phyloP scores from a whole-genome alignment of 2,888 invertebrate genomes.

The Thumatha senex region DNA sequence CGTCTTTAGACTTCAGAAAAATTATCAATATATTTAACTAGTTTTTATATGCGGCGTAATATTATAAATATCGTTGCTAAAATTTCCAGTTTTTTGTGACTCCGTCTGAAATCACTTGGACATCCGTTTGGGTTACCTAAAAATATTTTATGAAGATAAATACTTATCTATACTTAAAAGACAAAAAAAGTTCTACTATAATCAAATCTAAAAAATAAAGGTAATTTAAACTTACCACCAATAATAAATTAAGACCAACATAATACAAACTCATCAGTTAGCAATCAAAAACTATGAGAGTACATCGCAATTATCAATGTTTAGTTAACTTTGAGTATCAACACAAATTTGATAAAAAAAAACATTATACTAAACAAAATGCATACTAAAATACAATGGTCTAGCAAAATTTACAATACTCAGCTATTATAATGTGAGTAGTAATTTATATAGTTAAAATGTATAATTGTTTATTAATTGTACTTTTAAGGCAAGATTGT shows the following conservation, averaged over 20 bases:
- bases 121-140: constrained; percentile 83
- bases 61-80: constrained; percentile 60
- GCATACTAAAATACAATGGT: constrained; percentile 55
- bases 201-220: constrained; percentile 30
- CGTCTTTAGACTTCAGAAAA: constrained; percentile 65
- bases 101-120: constrained; percentile 73
- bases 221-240: constrained; percentile 68
- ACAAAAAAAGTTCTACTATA: constrained; percentile 32
- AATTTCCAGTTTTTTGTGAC: constrained; percentile 67
- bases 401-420: constrained; percentile 49
- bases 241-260: constrained; percentile 73
- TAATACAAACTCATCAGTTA: constrained; percentile 57
- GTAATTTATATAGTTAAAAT: constrained; percentile 39
- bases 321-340: constrained; percentile 27
- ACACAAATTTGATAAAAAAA: constrained; percentile 22
- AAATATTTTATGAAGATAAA: constrained; percentile 72
- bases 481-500: constrained; percentile 48
- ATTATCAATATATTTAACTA: constrained; percentile 42
- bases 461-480: constrained; percentile 28
- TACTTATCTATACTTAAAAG: constrained; percentile 47
- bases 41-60: constrained; percentile 44
- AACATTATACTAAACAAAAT: constrained; percentile 38
- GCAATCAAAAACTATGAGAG: constrained; percentile 32
- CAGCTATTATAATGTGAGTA: constrained; percentile 40
- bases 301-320: constrained; percentile 31